These are phyloP conservation scores for Bombus terrestris DNA, from an alignment of 1,140 invertebrate species.

Conservation along the genomic window DNA sequence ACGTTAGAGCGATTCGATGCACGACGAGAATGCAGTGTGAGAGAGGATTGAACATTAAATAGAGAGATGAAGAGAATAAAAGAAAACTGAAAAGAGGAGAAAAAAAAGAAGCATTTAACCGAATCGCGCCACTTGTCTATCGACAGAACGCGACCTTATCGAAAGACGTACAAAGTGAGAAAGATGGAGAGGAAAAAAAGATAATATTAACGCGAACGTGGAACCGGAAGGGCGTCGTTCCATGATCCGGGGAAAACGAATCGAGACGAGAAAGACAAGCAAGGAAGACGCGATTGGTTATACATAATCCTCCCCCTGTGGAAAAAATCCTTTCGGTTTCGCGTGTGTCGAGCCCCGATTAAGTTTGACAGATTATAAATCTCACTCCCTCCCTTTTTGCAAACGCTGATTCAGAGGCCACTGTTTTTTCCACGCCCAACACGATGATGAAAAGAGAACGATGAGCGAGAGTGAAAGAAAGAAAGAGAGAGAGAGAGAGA, in stretches of 20 bases:
- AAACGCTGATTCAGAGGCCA: conserved; percentile 47
- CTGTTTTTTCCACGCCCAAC: conserved; percentile 44
- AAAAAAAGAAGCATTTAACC: conserved; percentile 20
- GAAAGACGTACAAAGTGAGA: conserved; percentile 67
- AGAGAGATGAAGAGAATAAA: background rate
- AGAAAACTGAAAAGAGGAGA: background rate
- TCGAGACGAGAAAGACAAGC: background rate
- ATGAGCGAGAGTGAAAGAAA: background rate
- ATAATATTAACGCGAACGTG: conserved; percentile 29
- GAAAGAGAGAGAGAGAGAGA: background rate
- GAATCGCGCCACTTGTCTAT: conserved; percentile 49
- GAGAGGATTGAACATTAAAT: background rate
- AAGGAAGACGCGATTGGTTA: background rate
- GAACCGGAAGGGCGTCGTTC: conserved; percentile 25
- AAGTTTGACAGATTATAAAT: conserved; percentile 79
- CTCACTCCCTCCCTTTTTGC: conserved; percentile 62
- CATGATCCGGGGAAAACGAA: background rate
- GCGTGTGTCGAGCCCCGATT: conserved; percentile 74
- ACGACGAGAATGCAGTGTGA: background rate
- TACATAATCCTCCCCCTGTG: background rate
- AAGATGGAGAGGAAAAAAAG: background rate
- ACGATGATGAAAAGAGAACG: background rate
- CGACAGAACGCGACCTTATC: conserved; percentile 58
- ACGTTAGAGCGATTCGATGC: background rate
- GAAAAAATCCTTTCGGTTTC: conserved; percentile 45